Evolutionary conservation across 1,140 invertebrate genomes (phyloP).

Genomic region (Zaprionus camerounensis): DNA sequence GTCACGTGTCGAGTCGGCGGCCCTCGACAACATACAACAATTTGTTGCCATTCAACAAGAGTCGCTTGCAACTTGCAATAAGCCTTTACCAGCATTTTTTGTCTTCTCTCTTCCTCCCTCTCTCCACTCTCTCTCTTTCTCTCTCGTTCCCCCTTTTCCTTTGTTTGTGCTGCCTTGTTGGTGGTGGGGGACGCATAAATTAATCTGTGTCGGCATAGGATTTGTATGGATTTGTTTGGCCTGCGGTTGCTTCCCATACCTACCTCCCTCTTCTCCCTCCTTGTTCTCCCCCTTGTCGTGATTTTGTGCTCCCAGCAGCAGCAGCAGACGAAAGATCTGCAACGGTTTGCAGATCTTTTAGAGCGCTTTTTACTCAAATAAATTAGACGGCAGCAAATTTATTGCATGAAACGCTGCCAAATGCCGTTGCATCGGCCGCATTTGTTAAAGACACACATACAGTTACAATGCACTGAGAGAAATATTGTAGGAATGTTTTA

Average conservation of each 20-base stretch:
- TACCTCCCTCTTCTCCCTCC: background rate
- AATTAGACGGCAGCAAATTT: slow-evolving; percentile 73
- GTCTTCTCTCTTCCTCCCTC: background rate
- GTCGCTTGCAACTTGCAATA: slow-evolving; percentile 59
- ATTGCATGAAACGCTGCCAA: slow-evolving; percentile 77
- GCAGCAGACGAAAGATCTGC: slow-evolving; percentile 8
- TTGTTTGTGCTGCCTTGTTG: slow-evolving; percentile 12
- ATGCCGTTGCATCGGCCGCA: slow-evolving; percentile 64
- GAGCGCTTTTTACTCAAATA: slow-evolving; percentile 74
- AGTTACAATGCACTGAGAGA: slow-evolving; percentile 7
- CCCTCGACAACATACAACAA: slow-evolving; percentile 55
- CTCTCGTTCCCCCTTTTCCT: slow-evolving; percentile 3
- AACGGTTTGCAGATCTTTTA: slow-evolving; percentile 53
- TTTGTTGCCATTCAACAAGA: slow-evolving; percentile 61
- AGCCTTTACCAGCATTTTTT: slow-evolving; percentile 27
- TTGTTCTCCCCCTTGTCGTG: background rate
- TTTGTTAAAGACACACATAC: slow-evolving; percentile 61
- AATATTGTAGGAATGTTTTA: background rate
- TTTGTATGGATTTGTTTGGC: slow-evolving; percentile 57
- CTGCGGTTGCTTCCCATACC: slow-evolving; percentile 43
- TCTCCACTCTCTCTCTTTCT: slow-evolving; percentile 10
- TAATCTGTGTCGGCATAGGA: slow-evolving; percentile 74
- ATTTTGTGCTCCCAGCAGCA: background rate
- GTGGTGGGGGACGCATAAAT: slow-evolving; percentile 62
- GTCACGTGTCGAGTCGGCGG: slow-evolving; percentile 56